phyloP scores from a whole-genome alignment of 2,888 invertebrate genomes.

The Pristionchus entomophagus region DNA sequence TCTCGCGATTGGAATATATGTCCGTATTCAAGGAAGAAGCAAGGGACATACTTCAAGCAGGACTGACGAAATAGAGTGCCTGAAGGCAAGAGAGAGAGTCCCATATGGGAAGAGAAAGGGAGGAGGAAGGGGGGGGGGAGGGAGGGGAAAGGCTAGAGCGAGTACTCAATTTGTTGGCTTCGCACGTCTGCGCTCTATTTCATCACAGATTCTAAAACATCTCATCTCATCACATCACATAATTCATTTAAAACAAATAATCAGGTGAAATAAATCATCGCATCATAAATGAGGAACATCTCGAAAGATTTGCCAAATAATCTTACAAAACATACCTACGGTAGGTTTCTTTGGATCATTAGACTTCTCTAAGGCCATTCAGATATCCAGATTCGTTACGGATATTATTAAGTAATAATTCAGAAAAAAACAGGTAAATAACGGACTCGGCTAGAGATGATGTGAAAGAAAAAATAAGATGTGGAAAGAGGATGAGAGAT shows the following conservation, averaged over 20 bases:
- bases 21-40: background rate
- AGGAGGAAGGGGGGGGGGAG: background rate
- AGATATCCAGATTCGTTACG: background rate
- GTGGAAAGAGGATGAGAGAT: background rate
- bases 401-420: background rate
- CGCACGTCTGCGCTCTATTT: background rate
- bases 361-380: too few relatives aligned
- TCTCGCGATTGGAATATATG: background rate
- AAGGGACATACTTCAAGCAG: background rate
- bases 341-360: too few relatives aligned
- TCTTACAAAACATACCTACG: background rate
- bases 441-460: background rate
- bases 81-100: background rate
- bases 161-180: slow-evolving; percentile 3
- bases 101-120: background rate
- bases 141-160: slow-evolving; percentile 1
- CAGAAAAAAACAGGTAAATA: background rate
- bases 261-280: too few relatives aligned
- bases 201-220: too few relatives aligned
- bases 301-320: background rate
- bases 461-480: background rate
- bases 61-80: background rate
- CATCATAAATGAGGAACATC: background rate
- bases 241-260: too few relatives aligned
- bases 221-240: too few relatives aligned